A percentile compares a stretch with the other conserved stretches of the same genome.
phyloP scores from a whole-genome alignment of 1,140 invertebrate species.

The Stenopsyche tienmushanensis region DNA sequence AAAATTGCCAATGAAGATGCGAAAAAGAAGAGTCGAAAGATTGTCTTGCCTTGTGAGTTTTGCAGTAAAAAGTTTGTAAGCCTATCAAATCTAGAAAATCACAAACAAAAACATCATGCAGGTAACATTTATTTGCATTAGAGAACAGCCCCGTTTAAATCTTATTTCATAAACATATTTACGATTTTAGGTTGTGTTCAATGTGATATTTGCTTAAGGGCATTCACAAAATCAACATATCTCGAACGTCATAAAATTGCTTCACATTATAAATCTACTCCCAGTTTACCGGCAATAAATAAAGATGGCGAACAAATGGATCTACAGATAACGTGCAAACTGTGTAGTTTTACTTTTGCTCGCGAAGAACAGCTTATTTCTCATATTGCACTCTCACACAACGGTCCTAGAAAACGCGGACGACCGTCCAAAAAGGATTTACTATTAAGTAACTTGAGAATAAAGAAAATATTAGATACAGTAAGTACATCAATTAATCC shows the following conservation, averaged over 20 bases:
- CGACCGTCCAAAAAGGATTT: conserved; percentile 40
- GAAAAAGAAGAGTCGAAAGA: conserved; percentile 17
- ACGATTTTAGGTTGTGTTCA: conserved; percentile 29
- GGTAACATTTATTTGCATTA: conserved; percentile 18
- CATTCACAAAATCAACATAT: conserved; percentile 28
- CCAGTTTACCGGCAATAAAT: neutral
- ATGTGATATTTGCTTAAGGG: conserved; percentile 33
- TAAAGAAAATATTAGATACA: conserved; percentile 36
- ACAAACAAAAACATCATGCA: conserved; percentile 27
- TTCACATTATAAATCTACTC: conserved; percentile 12
- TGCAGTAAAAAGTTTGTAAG: conserved; percentile 28
- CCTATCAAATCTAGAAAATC: conserved; percentile 17
- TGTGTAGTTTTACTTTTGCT: conserved; percentile 31
- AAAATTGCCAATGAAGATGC: neutral
- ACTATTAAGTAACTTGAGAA: conserved; percentile 27
- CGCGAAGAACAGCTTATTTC: conserved; percentile 33
- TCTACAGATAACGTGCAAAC: conserved; percentile 22
- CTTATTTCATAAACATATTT: neutral
- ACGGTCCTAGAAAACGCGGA: conserved; percentile 34
- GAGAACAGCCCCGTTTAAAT: neutral
- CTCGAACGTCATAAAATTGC: conserved; percentile 33
- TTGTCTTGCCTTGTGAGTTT: conserved; percentile 27
- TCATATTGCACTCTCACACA: conserved; percentile 33
- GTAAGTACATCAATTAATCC: conserved; percentile 15
- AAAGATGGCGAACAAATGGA: neutral